Base-by-base conservation (phyloP, 1,140 invertebrate species). In the Drosophila ficusphila region DNA sequence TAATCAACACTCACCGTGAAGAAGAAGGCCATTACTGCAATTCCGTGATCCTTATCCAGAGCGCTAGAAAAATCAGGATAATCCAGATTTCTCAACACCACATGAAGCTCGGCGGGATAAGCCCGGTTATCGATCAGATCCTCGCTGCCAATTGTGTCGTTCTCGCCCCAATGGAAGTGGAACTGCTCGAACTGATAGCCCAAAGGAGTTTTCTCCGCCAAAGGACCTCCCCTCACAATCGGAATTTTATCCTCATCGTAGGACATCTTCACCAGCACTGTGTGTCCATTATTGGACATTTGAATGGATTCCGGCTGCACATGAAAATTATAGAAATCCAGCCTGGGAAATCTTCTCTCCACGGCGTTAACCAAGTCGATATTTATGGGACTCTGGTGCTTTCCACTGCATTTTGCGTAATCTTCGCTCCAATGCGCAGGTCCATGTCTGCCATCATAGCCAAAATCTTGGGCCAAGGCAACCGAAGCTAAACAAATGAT, bases 21-120 rank as follows among this genome's bases (percentile, higher is more conserved):
- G 60, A 98, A 96, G 76, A 97, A 96, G 0, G 96, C 96, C n/a
- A 98, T 90, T 0, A 98, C 97, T 2, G 95, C 93, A n/a, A 98
- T 91, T 0, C 97, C 97, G 79, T 97, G 95, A 0, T 91, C 74
- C 77, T 95, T 92, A 21, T 93, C 92, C 2, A 95, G 71, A 0
- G 97, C 96, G 38, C 95, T 93, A 0, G 88, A 78, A 18, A 95
- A 93, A 21, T 92, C 92, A 0, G 91, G 92, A 79, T 97, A 98
- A 9, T 93, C 92, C 38, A 93, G 92, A 79, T 97, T 97, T 81
- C 94, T 97, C 89, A 98, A 95, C 0, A 98, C 97, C 83, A 97
- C 95, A 91, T 98, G 97, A 2, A 97, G 90, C 91, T 98, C 95
- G 92, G 96, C 94, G 1, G 96, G 94, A 85, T 93, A 95, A 76